phyloP scores from a whole-genome alignment of 2,888 invertebrate genomes.

The Lottia gigantea region DNA sequence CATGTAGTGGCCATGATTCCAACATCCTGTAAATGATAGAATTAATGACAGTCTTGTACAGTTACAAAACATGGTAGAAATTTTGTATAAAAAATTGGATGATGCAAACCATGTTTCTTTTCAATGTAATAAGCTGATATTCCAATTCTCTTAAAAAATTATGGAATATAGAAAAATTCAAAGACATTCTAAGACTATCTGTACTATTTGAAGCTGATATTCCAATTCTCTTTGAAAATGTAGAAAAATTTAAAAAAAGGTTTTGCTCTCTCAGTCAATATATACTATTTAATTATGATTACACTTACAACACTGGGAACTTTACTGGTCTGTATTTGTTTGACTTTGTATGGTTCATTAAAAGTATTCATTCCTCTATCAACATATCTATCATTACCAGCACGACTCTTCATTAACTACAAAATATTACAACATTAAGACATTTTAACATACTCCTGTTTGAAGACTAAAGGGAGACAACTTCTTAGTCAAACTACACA shows the following conservation, averaged over 20 bases:
- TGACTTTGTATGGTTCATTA: constrained; percentile 65
- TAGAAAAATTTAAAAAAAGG: no score
- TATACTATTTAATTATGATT: no score
- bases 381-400: constrained; percentile 66
- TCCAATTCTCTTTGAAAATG: no score
- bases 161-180: no score
- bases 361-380: constrained; percentile 68
- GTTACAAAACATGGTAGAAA: neutral
- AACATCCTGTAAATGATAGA: constrained; percentile 49
- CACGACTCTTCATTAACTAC: constrained; percentile 59
- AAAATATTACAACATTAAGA: constrained; percentile 21
- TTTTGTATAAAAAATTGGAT: no score
- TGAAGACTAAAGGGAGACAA: constrained; percentile 7
- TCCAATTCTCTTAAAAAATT: no score
- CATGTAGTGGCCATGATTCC: constrained; percentile 62
- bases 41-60: neutral
- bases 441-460: neutral
- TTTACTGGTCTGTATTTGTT: constrained; percentile 62
- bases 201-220: no score
- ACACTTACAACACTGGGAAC: constrained; percentile 46
- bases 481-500: neutral
- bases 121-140: no score
- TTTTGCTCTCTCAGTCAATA: no score
- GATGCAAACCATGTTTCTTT: no score
- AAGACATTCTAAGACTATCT: no score